phyloP scores from a whole-genome alignment of 2,113 vertebrate genomes.

The Labeo rohita region DNA sequence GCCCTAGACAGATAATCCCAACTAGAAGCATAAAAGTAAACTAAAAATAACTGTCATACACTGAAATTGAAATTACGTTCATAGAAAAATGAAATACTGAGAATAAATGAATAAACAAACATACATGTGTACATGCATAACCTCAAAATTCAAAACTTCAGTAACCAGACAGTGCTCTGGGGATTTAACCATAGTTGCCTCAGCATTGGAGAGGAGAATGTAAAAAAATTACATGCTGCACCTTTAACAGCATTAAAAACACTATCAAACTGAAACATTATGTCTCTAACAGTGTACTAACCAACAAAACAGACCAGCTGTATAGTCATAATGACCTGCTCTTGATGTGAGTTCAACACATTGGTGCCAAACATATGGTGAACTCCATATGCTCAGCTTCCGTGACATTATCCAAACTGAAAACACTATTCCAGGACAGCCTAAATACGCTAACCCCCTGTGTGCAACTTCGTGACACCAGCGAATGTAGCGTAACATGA shows the following conservation, averaged over 20 bases:
- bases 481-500: neutral
- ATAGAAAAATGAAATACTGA: no score
- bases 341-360: slow-evolving; percentile 9
- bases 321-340: slow-evolving; percentile 7
- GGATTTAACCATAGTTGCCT: neutral
- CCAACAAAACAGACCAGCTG: neutral
- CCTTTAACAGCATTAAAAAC: neutral
- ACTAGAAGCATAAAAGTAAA: neutral
- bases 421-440: slow-evolving; percentile 1
- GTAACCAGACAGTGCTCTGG: neutral
- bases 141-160: neutral
- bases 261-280: neutral
- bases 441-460: neutral
- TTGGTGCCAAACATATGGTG: slow-evolving; percentile 49
- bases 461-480: neutral
- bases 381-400: slow-evolving; percentile 33
- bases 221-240: neutral
- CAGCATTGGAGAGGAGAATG: neutral
- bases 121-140: neutral
- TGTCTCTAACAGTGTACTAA: neutral
- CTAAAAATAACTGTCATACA: neutral
- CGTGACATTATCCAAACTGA: neutral
- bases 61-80: neutral
- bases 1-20: neutral
- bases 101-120: neutral